A percentile compares a stretch with the other conserved stretches of the same genome.
phyloP scores from a whole-genome alignment of 2,888 invertebrate genomes.

The Agrenia bidenticulata region DNA sequence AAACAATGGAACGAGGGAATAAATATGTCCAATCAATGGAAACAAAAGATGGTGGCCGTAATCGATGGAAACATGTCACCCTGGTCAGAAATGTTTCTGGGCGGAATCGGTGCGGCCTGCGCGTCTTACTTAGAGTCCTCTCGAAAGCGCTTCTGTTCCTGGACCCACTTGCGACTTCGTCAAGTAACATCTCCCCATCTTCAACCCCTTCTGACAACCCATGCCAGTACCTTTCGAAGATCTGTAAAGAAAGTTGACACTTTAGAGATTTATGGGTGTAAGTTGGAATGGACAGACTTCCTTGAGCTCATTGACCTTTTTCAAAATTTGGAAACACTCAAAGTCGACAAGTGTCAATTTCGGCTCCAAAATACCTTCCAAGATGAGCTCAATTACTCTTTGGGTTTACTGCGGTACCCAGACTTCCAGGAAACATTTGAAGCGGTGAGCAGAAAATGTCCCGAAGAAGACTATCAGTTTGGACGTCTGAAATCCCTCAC shows the following conservation, averaged over 20 bases:
- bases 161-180: conserved; percentile 11
- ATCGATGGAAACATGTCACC: neutral
- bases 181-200: neutral
- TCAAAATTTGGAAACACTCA: conserved; percentile 12
- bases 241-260: conserved; percentile 12
- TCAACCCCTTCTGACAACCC: neutral
- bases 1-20: conserved; percentile 24
- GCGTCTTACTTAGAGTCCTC: conserved; percentile 20
- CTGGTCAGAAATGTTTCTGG: neutral
- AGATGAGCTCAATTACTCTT: neutral
- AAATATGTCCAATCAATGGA: neutral
- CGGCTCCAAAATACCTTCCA: neutral
- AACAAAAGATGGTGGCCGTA: neutral
- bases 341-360: neutral
- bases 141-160: conserved; percentile 16
- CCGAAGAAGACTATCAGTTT: neutral
- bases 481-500: conserved; percentile 4
- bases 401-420: neutral
- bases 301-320: conserved; percentile 15
- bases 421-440: neutral
- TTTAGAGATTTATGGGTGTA: conserved; percentile 9
- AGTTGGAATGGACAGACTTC: conserved; percentile 13
- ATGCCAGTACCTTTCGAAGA: conserved; percentile 10
- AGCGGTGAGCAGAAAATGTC: neutral
- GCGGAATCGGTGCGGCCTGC: neutral